Evolutionary conservation across 2,113 vertebrate species (phyloP), one percentile per base, ranked within the genome.

Genomic region (Dermatemys mawii): DNA sequence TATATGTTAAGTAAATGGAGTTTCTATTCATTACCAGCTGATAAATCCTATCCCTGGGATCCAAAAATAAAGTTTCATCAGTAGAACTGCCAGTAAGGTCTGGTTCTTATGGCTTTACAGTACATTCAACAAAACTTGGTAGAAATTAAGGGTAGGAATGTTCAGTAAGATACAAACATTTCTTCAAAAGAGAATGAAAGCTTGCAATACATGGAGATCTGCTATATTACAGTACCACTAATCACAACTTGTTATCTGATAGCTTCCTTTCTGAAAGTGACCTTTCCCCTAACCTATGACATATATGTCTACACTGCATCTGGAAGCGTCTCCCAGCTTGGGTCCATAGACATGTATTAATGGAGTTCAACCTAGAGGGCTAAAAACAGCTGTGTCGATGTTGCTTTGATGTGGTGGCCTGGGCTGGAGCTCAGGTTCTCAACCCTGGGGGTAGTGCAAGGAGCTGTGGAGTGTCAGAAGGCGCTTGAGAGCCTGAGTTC

Each of bases 11-110:
- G 84, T 44, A 97, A 96, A 95, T 85, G 54, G 63, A 81, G 82
- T 96, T 94, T 94, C 78, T 97, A 60, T 88, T 96, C 67, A 89
- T 93, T 94, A 57, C 27, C 78, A 4, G 70, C 79, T 73, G 48
- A 92, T 78, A 94, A 92, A 95, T 84, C 26, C 51, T 88, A 92
- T 87, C 84, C 89, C 19, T 49, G 2, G 2, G 48, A 95, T 95
- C 80, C 89, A 92, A 96, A 93, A 97, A 95, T 95, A 90, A 87
- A 92, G 84, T 81, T 21, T 46, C 55, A 67, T 60, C 81, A 79
- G 70, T 75, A 84, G 46, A 93, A 90, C 12, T 67, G 44, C 38
- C 55, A 86, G n/a, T 86, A 83, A 91, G 53, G 32, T 48, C 32
- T 41, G 38, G 1, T 86, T 93, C 67, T 60, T 81, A 84, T 32